Evolutionary conservation across 2,113 vertebrate species (phyloP), one percentile per base, ranked within the genome.

Genomic region (Bambusicola thoracicus): DNA sequence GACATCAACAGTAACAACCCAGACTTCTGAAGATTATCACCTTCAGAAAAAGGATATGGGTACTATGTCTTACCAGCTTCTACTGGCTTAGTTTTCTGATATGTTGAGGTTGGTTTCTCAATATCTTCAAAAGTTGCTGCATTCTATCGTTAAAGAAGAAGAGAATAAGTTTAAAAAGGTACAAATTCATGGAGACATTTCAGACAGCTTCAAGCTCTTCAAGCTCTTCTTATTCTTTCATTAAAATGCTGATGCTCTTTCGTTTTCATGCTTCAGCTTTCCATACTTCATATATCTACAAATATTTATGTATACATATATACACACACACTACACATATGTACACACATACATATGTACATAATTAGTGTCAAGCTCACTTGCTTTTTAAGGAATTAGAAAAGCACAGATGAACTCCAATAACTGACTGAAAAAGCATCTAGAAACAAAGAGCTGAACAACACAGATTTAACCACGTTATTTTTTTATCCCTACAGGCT

Each of bases 41-140:
- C 49, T 87, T 41, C 63, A 77, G 46, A 76, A 55, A 77, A 77
- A 46, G 15, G 6, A 79, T 55, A 6, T 78, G 29, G 49, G 38
- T 19, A 20, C 58, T 74, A 6, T 5, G 73, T 22, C 98, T 94
- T 92, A 99, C 99, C 99, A 62, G 98, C 98, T 96, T 99, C 99
- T 27, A 99, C 92, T 12, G 99, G 99, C 89, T 98, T 98, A 11
- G 99, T 99, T 95, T 98, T 99, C 98, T 99, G 99, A 16, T 99
- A 99, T 7, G 98, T 93, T 4, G 98, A 85, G 18, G 94, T 68
- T 9, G 98, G 98, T 88, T 98, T 98, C 68, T 98, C 97, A 48
- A 99, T 97, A 1, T 99, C 98, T 51, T 99, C 99, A 88, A 99
- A 99, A 11, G 98, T 98, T 27, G 98, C 98, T 0, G 99, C 99